Base-by-base conservation (phyloP, 2,888 invertebrate species). In the Lasioglossum vierecki region DNA sequence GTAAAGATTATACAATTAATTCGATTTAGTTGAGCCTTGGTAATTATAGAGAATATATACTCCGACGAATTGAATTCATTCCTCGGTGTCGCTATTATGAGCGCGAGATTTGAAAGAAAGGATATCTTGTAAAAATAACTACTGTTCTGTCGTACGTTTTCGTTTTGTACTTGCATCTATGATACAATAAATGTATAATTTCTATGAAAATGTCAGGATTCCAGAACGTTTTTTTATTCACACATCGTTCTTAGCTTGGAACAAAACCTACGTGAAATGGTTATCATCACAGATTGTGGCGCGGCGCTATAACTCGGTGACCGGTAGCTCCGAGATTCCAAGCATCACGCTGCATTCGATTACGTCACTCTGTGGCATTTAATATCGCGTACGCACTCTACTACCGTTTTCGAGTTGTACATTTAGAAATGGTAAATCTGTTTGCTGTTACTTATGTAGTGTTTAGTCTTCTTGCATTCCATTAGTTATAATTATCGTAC, bases 361-460 rank as follows among this genome's bases (percentile, higher is more conserved):
- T 81, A 78, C 63, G 63, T 81, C 78, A 81, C 15, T 11, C 2
- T 13, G 30, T 72, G 15, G 53, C 41, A n/a, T 68, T 11, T 18
- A 2, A 39, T 39, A 26, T 39, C 2, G 60, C 5, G 8, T 5
- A 4, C 1, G 0, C n/a, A 39, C 6, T 72, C 41, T 71, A 18
- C 53, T 26, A 15, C 11, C 15, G 11, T 44, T 18, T 60, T 26
- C 4, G 11, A 41, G 15, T 26, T 11, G 53, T 13, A 39, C 35
- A 15, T 26, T 72, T 66, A 63, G n/a, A 49, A n/a, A 39, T 22
- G 53, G 26, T 49, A 66, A 78, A 63, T 78, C 15, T n/a, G 4
- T 41, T 41, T 15, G 41, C 26, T 15, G 6, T 53, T 68, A 63
- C 15, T 70, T n/a, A n/a, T 26, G 0, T 72, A 41, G 30, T 78